These are phyloP conservation scores for Tupaia chinensis DNA, from an alignment of 2,113 vertebrate genomes.

Conservation along the genomic window DNA sequence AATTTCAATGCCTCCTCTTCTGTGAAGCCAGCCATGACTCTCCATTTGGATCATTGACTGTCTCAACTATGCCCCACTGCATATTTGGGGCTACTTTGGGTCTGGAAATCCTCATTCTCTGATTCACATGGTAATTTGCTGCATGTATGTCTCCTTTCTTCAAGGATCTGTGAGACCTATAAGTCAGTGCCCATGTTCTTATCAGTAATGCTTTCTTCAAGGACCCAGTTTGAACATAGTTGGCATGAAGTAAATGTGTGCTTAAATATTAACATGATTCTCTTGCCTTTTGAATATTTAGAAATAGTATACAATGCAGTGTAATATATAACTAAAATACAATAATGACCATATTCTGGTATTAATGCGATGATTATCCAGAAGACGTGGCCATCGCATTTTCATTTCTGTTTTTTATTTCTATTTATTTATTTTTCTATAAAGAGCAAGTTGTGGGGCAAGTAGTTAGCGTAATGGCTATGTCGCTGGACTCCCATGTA, in stretches of 20 bases:
- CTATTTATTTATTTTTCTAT: not conserved
- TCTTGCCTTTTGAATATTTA: not conserved
- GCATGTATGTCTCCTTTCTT: not conserved
- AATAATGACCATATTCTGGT: not conserved
- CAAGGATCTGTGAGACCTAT: not conserved
- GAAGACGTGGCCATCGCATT: not conserved
- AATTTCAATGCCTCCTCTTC: not conserved
- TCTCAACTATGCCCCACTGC: too few relatives aligned
- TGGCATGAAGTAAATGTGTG: not conserved
- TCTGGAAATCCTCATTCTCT: not conserved
- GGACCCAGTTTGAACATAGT: not conserved
- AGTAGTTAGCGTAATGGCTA: too few relatives aligned
- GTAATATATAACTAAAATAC: not conserved
- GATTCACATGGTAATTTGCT: not conserved
- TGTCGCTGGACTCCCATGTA: too few relatives aligned
- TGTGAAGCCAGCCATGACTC: not conserved
- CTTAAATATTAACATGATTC: not conserved
- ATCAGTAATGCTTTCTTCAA: not conserved
- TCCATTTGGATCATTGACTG: not conserved
- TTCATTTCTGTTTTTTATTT: slow-evolving; percentile 63
- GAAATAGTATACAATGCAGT: not conserved
- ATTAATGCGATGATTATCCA: slow-evolving; percentile 32
- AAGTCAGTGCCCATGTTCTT: not conserved
- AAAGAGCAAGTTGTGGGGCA: not conserved
- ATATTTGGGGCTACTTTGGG: not conserved